Percentiles rank a stretch among this genome's conserved stretches.
These are phyloP conservation scores for Spodoptera frugiperda DNA, from an alignment of 1,140 invertebrate genomes.

Conservation along the genomic window DNA sequence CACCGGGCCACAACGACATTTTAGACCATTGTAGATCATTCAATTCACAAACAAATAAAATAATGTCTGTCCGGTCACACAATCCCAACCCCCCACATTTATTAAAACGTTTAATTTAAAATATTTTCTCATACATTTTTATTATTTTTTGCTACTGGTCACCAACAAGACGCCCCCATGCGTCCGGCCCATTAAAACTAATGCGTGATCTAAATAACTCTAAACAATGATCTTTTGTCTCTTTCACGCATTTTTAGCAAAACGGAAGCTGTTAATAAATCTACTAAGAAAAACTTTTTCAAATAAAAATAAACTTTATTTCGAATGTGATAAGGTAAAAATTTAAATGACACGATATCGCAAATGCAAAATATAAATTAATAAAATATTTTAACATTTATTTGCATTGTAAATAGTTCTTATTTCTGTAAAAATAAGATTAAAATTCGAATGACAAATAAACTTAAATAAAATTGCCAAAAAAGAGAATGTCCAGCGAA, in stretches of 20 bases:
- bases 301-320: conserved; percentile 33
- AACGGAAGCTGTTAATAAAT: conserved; percentile 61
- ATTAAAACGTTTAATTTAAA: conserved; percentile 32
- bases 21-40: too few relatives aligned
- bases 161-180: conserved; percentile 64
- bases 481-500: conserved; percentile 61
- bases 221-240: conserved; percentile 63
- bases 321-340: conserved; percentile 13
- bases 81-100: background rate
- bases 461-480: conserved; percentile 32
- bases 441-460: background rate
- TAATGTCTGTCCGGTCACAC: background rate
- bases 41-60: too few relatives aligned
- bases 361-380: conserved; percentile 8
- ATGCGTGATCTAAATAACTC: conserved; percentile 59
- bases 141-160: conserved; percentile 55
- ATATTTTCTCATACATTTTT: conserved; percentile 55
- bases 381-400: background rate
- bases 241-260: conserved; percentile 52
- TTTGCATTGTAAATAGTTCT: background rate
- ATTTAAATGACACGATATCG: conserved; percentile 20
- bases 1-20: too few relatives aligned
- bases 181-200: conserved; percentile 65
- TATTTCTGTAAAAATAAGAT: background rate
- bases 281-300: background rate